Evolutionary conservation across 1,140 invertebrate species (phyloP).

Genomic region (Drosophila sp.): DNA sequence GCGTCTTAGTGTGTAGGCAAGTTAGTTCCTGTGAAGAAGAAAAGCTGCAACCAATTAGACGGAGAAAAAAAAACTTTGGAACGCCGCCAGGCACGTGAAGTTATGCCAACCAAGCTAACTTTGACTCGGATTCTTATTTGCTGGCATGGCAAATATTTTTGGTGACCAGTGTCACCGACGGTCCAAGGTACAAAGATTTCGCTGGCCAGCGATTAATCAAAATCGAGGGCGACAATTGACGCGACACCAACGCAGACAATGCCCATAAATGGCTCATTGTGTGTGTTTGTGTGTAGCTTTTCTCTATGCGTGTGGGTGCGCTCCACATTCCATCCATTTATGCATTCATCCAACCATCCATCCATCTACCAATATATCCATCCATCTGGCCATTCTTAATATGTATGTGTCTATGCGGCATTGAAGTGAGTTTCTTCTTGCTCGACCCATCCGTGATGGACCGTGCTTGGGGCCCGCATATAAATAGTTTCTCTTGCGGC

Average conservation of each 20-base stretch:
- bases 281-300: background rate
- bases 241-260: slow-evolving; percentile 53
- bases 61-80: slow-evolving; percentile 36
- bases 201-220: slow-evolving; percentile 58
- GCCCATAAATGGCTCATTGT: slow-evolving; percentile 39
- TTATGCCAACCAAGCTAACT: slow-evolving; percentile 46
- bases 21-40: slow-evolving; percentile 23
- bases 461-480: slow-evolving; percentile 41
- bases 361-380: background rate
- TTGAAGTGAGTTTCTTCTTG: slow-evolving; percentile 15
- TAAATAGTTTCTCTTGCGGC: slow-evolving; percentile 63
- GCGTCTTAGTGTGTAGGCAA: slow-evolving; percentile 37
- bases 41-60: slow-evolving; percentile 68
- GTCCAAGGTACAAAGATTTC: slow-evolving; percentile 17
- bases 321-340: background rate
- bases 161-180: slow-evolving; percentile 14
- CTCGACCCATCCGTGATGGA: background rate
- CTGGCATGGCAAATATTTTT: slow-evolving; percentile 60
- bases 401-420: slow-evolving; percentile 8
- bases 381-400: slow-evolving; percentile 9
- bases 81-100: slow-evolving; percentile 53
- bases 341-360: slow-evolving; percentile 14
- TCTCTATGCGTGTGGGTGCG: background rate
- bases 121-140: slow-evolving; percentile 57
- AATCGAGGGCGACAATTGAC: slow-evolving; percentile 37